Evolutionary conservation across 2,888 invertebrate genomes (phyloP), one percentile per base, ranked within the genome.

Genomic region (Dryocosmus kuriphilus): DNA sequence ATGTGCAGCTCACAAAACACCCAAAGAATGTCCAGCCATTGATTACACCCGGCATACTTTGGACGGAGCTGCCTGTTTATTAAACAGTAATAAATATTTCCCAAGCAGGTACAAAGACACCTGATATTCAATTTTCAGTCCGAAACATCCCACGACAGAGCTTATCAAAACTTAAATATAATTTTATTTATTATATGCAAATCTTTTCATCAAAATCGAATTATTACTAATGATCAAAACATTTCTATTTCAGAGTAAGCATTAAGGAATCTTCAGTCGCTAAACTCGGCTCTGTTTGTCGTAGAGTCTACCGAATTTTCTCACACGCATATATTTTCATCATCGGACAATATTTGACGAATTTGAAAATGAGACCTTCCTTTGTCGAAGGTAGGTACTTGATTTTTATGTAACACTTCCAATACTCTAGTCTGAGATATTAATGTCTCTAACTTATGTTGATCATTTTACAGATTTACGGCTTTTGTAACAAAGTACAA

Each of bases 11-110:
- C 99, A 99, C 92, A 99, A 99, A 94, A 99, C 99, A 82, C 99
- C 99, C 60, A 99, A 99, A 92, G 99, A 99, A 94, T 99, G 99
- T 92, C 98, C 99, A 78, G 99, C 99, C 76, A 99, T 99, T 91
- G 99, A 99, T 92, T 99, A 99, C 90, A 99, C 99, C 2, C 94
- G 99, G 86, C 99, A 99, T 91, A 99, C 99, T 62, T 93, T 99
- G 82, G 99, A 99, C 92, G 99, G 99, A 46, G 99, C 99, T 83
- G 99, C 99, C 83, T 99, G 99, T 93, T 94, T 99, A 87, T 94
- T 99, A 82, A 99, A 99, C 93, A 99, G 98, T 93, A 99, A 99
- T 93, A 99, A 99, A 94, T 99, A 99, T 93, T 99, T 99, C 93
- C 99, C 99, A 82, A 99, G 99, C 96, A 96, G 98, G 97, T 97